phyloP scores from a whole-genome alignment of 2,797 vertebrate genomes.

The Cirrhinus mrigala region DNA sequence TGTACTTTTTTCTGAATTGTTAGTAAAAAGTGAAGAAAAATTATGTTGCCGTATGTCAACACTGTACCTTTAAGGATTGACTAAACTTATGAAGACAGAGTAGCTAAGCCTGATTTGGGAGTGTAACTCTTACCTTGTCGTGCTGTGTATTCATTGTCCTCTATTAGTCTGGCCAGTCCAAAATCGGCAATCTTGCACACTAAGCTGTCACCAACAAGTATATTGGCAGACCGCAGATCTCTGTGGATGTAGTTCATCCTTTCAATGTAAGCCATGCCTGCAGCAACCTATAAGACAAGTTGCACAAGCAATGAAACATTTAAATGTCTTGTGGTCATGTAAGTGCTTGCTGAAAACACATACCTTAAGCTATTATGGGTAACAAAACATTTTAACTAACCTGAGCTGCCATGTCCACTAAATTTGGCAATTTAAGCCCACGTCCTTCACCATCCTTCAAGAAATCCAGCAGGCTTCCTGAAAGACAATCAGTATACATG shows the following conservation, averaged over 20 bases:
- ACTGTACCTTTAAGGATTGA: not conserved
- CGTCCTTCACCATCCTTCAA: conserved; percentile 97
- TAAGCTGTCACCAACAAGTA: conserved; percentile 94
- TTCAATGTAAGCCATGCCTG: conserved; percentile 99
- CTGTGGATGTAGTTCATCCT: conserved; percentile 99
- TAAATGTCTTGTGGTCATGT: not conserved
- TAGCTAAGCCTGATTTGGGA: conserved; percentile 3
- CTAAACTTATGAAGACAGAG: not conserved
- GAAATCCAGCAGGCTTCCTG: conserved; percentile 97
- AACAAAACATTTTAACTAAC: conserved; percentile 68
- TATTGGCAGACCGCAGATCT: conserved; percentile 96
- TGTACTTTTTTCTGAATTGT: not conserved
- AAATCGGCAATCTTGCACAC: conserved; percentile 99
- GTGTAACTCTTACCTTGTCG: conserved; percentile 88
- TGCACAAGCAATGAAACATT: not conserved
- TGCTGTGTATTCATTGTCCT: conserved; percentile 99
- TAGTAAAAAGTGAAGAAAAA: not conserved
- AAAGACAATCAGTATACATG: conserved; percentile 20
- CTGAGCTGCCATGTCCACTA: conserved; percentile 99
- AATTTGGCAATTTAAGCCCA: conserved; percentile 93
- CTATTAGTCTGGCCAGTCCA: conserved; percentile 94
- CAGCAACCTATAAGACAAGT: conserved; percentile 86
- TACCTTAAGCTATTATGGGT: not conserved
- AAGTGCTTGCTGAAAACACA: conserved; percentile 10
- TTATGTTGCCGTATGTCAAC: no score